Conservation (phyloP, 2,797 vertebrate species). For the Helicolenus hilgendorfi region DNA sequence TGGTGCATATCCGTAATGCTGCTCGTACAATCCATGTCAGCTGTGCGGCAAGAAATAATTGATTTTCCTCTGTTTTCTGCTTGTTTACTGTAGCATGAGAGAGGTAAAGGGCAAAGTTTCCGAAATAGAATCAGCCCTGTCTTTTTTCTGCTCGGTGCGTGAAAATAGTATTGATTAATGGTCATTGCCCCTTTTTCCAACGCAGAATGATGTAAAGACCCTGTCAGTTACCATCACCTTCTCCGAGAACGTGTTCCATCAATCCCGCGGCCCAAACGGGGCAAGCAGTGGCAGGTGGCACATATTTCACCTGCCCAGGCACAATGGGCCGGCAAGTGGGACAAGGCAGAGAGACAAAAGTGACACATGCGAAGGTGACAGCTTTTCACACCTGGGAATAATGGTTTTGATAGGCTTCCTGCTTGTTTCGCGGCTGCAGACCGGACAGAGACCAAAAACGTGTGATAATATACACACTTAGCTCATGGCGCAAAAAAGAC, state of each 20-base stretch:
- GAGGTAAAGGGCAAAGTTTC: slow-evolving; percentile 66
- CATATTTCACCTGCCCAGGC: slow-evolving; percentile 95
- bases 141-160: slow-evolving; percentile 59
- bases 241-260: slow-evolving; percentile 88
- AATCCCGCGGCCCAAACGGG: slow-evolving; percentile 90
- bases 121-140: slow-evolving; percentile 73
- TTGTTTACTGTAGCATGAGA: slow-evolving; percentile 70
- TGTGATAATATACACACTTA: slow-evolving; percentile 89
- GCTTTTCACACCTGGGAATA: slow-evolving; percentile 99
- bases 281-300: slow-evolving; percentile 93
- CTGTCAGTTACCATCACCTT: slow-evolving; percentile 90
- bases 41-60: neutral
- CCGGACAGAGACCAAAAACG: slow-evolving; percentile 79
- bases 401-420: slow-evolving; percentile 96
- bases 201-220: slow-evolving; percentile 87
- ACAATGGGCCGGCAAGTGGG: slow-evolving; percentile 93
- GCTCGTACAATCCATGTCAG: neutral
- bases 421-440: slow-evolving; percentile 85
- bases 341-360: slow-evolving; percentile 88
- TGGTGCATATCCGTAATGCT: neutral
- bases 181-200: slow-evolving; percentile 74
- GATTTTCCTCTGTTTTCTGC: slow-evolving; percentile 53
- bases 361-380: slow-evolving; percentile 96
- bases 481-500: slow-evolving; percentile 78
- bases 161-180: slow-evolving; percentile 87